Evolutionary conservation across 2,888 invertebrate species (phyloP), one percentile per base, ranked within the genome.

Genomic region (Epirrhoe alternata): DNA sequence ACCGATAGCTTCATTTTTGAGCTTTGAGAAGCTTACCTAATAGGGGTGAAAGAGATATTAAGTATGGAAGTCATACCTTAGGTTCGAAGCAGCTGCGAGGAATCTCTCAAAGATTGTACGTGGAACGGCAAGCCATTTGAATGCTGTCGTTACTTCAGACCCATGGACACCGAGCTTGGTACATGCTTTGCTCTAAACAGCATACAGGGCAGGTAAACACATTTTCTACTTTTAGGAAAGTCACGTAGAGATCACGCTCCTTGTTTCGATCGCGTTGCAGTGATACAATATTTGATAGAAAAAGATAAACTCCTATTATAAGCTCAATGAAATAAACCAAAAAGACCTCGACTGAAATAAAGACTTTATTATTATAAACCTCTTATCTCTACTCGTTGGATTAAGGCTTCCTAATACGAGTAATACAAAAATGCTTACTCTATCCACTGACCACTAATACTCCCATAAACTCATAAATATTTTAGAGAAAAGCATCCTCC

Each of bases 101-200:
- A 95, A 49, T 92, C 94, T 0, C 84, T 96, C 57, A 78, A 86
- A 1, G 91, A 91, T 62, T 96, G 96, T 75, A 88, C 89, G 31
- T 95, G 96, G 96, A 95, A 95, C 75, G 88, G 89, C 0, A 77
- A 85, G 17, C 78, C 82, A 2, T 96, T 96, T 73, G 93, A 95
- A 49, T 96, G 96, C 76, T 96, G 96, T 78, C 85, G 90, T 57
- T 95, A 95, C 80, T 96, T 96, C 74, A 88, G 90, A 60, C 92
- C 93, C 12, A 90, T 96, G 84, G 94, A 95, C 71, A 96, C 96
- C 0, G 96, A 96, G 79, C 81, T 96, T 56, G 96, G 96, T 0
- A 89, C 91, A 55, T 96, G 96, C 77, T 96, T 93, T 79, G 94
- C 94, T 31, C 94, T 96, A 10, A 96, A 96, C 75, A 95, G 95